Evolutionary conservation across 2,888 invertebrate species (phyloP), one percentile per base, ranked within the genome.

Genomic region (Sminthurides aquaticus): DNA sequence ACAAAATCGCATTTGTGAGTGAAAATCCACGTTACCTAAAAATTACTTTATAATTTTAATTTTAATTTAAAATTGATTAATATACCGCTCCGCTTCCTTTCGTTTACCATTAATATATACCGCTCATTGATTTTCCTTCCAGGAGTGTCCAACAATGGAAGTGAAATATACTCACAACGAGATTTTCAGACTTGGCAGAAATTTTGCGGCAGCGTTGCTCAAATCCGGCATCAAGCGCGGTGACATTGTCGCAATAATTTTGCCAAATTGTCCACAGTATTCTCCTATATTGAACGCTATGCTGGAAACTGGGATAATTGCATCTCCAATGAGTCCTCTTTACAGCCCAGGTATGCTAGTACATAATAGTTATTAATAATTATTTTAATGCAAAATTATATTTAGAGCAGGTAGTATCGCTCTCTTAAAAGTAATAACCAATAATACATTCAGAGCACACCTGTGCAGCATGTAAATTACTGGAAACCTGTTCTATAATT

Each of bases 251-350:
- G 75, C 70, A 27, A 67, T 75, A 28, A 63, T 76, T n/a, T 67
- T 73, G 5, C 75, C 75, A 34, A 76, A 76, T 57, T 58, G 72
- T 48, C 75, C 75, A 15, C 75, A 76, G 60, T 76, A 74, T 67
- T 60, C 72, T 1, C 58, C 74, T n/a, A 59, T 67, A 15, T 61
- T 74, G 15, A 66, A 70, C 52, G 76, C 74, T n/a, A 69, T 65
- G 1, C 34, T 25, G 34, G 60, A 63, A 26, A 60, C 65, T 26
- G 68, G 68, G 8, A 69, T 74, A n/a, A 60, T 72, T n/a, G 71
- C 68, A 29, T 74, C 75, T 22, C 72, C 76, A 2, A 67, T 74
- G 18, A 77, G 76, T 67, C 75, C 76, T 8, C 59, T 68, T 1
- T 76, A 75, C 57, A 71, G 71, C 1, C 64, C 65, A 61, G 66